A percentile compares a stretch with the other conserved stretches of the same genome.
phyloP scores from a whole-genome alignment of 1,140 invertebrate genomes.

The Plutomurus gul region DNA sequence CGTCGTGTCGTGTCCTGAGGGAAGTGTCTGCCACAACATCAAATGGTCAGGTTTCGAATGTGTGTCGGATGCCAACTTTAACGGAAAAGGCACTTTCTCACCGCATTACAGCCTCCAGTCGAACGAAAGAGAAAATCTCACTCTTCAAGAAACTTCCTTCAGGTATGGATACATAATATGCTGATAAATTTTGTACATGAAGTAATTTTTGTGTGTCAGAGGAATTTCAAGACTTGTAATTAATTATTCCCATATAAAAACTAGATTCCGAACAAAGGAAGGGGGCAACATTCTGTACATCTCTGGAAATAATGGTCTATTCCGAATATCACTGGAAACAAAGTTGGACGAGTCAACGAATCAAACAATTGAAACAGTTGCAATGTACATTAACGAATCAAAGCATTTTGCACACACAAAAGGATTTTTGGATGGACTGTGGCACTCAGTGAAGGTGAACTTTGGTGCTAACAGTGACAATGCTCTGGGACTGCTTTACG shows the following conservation, averaged over 20 bases:
- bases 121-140: conserved; percentile 32
- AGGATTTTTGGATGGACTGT: conserved; percentile 55
- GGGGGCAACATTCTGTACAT: conserved; percentile 45
- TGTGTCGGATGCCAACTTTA: conserved; percentile 82
- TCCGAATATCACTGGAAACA: conserved; percentile 32
- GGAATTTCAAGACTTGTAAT: no score
- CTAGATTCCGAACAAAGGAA: conserved; percentile 41
- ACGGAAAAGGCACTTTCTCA: conserved; percentile 63
- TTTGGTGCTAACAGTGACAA: not conserved
- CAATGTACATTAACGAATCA: conserved; percentile 37
- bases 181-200: not conserved
- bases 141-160: conserved; percentile 41
- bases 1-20: conserved; percentile 76
- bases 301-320: not conserved
- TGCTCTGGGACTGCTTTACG: not conserved
- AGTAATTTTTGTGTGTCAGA: not conserved
- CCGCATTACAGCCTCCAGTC: conserved; percentile 50
- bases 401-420: not conserved
- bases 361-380: not conserved
- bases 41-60: conserved; percentile 82
- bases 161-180: not conserved
- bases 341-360: not conserved
- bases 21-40: conserved; percentile 82
- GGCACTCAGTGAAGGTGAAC: conserved; percentile 55
- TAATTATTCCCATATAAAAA: not conserved